These are phyloP conservation scores for Galeruca laticollis DNA, from an alignment of 2,888 invertebrate genomes.

Conservation along the genomic window DNA sequence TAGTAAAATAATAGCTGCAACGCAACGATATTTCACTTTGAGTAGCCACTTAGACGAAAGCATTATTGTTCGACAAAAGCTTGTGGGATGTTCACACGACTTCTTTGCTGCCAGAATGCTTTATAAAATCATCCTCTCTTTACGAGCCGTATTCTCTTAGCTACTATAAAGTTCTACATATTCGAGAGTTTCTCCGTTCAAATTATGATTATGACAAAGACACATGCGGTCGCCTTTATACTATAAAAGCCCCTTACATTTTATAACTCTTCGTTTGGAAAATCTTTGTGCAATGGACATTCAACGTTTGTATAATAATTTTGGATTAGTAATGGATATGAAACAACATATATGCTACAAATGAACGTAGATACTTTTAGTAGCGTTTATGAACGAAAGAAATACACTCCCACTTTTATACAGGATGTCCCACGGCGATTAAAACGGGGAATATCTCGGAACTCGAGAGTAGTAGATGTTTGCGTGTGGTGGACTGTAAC, in stretches of 20 bases:
- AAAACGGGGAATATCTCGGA: too few relatives aligned
- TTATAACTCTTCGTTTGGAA: background rate
- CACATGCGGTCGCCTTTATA: background rate
- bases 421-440: too few relatives aligned
- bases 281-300: background rate
- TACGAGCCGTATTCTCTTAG: background rate
- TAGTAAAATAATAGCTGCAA: background rate
- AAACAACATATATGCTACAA: background rate
- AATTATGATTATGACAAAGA: slow-evolving; percentile 4
- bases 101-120: background rate
- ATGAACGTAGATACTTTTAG: background rate
- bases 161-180: background rate
- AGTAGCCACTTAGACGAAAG: slow-evolving; percentile 5
- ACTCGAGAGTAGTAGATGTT: too few relatives aligned
- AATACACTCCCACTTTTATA: too few relatives aligned
- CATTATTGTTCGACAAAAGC: slow-evolving; percentile 10
- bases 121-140: background rate
- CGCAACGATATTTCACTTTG: slow-evolving; percentile 7
- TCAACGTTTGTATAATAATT: background rate
- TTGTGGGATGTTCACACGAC: background rate
- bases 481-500: too few relatives aligned
- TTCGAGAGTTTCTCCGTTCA: slow-evolving; percentile 1
- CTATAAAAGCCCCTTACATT: background rate
- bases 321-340: background rate
- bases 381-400: too few relatives aligned